phyloP scores from a whole-genome alignment of 2,797 vertebrate species.

The Melanotaenia pygmaea region DNA sequence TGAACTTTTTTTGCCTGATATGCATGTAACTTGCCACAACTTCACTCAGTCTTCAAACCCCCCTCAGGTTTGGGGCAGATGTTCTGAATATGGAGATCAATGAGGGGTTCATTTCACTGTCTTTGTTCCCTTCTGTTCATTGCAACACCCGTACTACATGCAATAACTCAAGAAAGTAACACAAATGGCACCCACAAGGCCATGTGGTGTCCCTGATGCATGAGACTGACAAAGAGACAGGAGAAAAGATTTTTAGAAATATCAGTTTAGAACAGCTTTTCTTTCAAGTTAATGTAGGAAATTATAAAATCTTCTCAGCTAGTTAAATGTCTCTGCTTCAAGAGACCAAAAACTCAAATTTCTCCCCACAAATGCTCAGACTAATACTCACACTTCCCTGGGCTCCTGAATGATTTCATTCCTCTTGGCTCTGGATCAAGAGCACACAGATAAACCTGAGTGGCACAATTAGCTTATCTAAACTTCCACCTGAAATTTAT shows the following conservation, averaged over 20 bases:
- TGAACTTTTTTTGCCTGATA: conserved; percentile 41
- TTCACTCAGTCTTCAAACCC: conserved; percentile 31
- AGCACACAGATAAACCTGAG: conserved; percentile 15
- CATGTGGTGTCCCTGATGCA: conserved; percentile 56
- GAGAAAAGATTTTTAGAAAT: conserved; percentile 9
- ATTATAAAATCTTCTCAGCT: background rate
- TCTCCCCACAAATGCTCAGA: background rate
- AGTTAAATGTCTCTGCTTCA: background rate
- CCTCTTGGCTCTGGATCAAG: conserved; percentile 21
- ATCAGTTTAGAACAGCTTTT: background rate
- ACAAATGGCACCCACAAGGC: conserved; percentile 51
- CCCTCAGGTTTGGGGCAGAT: conserved; percentile 69
- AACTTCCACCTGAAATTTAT: conserved; percentile 35
- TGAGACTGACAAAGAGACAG: conserved; percentile 30
- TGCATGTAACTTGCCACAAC: conserved; percentile 40
- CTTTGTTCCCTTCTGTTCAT: conserved; percentile 75
- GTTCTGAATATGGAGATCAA: conserved; percentile 74
- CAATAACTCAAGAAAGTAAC: conserved; percentile 67
- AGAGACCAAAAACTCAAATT: background rate
- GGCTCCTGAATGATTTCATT: conserved; percentile 11
- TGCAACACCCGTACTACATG: conserved; percentile 16
- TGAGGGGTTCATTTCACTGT: conserved; percentile 63
- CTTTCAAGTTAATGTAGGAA: background rate
- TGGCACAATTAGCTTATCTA: conserved; percentile 26
- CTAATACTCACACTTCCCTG: background rate